These are phyloP conservation scores for Plagodis dolabraria DNA, from an alignment of 2,888 invertebrate genomes.

Conservation along the genomic window DNA sequence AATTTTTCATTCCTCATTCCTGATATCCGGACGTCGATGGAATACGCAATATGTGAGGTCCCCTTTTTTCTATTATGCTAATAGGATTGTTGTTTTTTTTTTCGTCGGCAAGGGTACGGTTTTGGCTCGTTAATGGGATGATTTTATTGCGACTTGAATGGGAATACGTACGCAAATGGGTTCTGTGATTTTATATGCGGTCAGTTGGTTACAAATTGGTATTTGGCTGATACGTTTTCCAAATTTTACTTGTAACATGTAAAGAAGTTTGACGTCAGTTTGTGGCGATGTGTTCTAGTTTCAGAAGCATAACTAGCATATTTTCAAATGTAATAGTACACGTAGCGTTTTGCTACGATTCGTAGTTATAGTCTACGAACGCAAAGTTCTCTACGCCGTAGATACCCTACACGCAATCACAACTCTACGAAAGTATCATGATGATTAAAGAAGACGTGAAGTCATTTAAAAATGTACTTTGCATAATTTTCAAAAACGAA, in stretches of 20 bases:
- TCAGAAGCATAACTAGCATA: neutral
- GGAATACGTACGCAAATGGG: constrained; percentile 43
- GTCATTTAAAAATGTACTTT: neutral
- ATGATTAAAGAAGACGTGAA: neutral
- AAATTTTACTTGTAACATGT: too few relatives aligned
- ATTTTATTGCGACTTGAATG: constrained; percentile 48
- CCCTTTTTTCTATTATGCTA: constrained; percentile 55
- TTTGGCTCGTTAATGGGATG: constrained; percentile 51
- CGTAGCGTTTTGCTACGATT: constrained; percentile 1
- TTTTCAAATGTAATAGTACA: neutral
- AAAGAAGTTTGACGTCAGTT: neutral
- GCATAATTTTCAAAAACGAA: constrained; percentile 9
- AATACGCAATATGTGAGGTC: constrained; percentile 65
- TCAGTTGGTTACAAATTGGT: constrained; percentile 34
- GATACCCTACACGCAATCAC: neutral
- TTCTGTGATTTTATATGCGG: constrained; percentile 43
- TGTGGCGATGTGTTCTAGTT: too few relatives aligned
- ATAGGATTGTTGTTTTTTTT: constrained; percentile 53
- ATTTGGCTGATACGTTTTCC: constrained; percentile 20
- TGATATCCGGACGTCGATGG: constrained; percentile 53
- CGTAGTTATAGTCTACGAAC: constrained; percentile 10
- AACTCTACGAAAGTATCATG: constrained; percentile 2
- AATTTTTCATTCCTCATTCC: constrained; percentile 28
- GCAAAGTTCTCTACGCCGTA: too few relatives aligned
- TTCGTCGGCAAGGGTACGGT: constrained; percentile 41